Conservation (phyloP, 2,888 invertebrate genomes). For the Ectemnius cavifrons region DNA sequence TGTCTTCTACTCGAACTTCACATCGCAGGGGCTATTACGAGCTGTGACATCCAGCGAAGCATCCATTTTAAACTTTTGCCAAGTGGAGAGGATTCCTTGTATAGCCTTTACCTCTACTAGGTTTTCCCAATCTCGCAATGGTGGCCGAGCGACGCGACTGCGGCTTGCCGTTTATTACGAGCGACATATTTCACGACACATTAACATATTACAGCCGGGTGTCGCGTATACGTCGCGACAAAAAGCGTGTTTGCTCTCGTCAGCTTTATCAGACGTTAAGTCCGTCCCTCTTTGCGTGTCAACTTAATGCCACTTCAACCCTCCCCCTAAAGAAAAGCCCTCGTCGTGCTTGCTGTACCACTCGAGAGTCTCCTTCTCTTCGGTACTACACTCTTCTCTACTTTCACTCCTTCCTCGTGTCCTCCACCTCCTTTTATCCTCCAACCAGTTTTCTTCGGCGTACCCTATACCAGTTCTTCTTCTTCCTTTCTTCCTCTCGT, state of each 20-base stretch:
- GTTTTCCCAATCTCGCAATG: too few species aligned
- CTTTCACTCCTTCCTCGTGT: slow-evolving; percentile 2
- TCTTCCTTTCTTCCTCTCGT: neutral
- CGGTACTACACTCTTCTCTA: slow-evolving; percentile 9
- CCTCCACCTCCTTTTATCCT: neutral
- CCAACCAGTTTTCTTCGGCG: too few species aligned
- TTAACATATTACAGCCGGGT: slow-evolving; percentile 64
- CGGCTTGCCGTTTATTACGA: slow-evolving; percentile 52
- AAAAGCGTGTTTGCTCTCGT: slow-evolving; percentile 68
- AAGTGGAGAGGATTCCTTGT: too few species aligned
- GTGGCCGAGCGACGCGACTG: neutral
- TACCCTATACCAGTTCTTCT: too few species aligned
- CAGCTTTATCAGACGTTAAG: slow-evolving; percentile 70
- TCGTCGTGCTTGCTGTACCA: slow-evolving; percentile 43
- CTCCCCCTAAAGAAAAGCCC: slow-evolving; percentile 48
- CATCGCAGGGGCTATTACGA: too few species aligned
- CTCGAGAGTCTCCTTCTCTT: slow-evolving; percentile 16
- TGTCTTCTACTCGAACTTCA: too few species aligned
- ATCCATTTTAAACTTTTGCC: too few species aligned
- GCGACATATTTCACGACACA: slow-evolving; percentile 63
- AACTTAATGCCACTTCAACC: slow-evolving; percentile 71
- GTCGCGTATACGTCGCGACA: slow-evolving; percentile 53
- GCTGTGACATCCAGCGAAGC: too few species aligned
- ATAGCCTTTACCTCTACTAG: too few species aligned
- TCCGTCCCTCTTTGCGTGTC: slow-evolving; percentile 67